Base-by-base conservation (phyloP, 2,797 vertebrate genomes). In the Clarias pachynema region DNA sequence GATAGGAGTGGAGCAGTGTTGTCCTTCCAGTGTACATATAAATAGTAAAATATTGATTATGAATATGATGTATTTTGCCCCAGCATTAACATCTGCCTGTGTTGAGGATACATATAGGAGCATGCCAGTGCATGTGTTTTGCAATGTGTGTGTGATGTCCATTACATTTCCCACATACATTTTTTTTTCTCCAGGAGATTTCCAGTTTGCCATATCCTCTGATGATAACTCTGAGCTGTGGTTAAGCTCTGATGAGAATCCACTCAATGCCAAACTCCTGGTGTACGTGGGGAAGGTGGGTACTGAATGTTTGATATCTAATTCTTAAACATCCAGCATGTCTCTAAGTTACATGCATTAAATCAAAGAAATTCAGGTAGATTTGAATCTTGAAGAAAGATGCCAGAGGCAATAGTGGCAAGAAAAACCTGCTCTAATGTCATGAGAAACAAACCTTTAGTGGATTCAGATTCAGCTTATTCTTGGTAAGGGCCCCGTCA, bases 181-280 rank as follows among this genome's bases (percentile, higher is more conserved):
- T 88, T 88, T n/a, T 56, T 81, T 56, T 57, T 60, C 12, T 18
- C 0, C 88, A 97, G 96, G 96, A n/a, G 96, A 97, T n/a, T 94
- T 96, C 92, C 96, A 97, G 94, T 97, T 97, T 88, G 96, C 96
- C 0, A 95, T 97, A 92, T 96, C 96, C 0, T 97, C 96, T 0
- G 96, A 97, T 10, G 96, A 97, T 93, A 97, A 97, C 85, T 97
- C 96, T 0, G 96, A 97, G 90, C 95, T 97, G 90, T 97, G 96
- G 96, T 93, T 97, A 80, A 96, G 96, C 90, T 91, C 93, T 0
- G 94, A 96, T 0, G 96, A 96, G 87, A 96, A 91, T 20, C 96
- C 96, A 0, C 93, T 95, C 22, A 96, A 95, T 14, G 93, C 93
- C 88, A 93, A 91, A 29, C 93, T 97, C 69, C 86, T 94, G 5